These are phyloP conservation scores for Eremophila alpestris DNA, from an alignment of 2,797 vertebrate genomes.

Conservation along the genomic window DNA sequence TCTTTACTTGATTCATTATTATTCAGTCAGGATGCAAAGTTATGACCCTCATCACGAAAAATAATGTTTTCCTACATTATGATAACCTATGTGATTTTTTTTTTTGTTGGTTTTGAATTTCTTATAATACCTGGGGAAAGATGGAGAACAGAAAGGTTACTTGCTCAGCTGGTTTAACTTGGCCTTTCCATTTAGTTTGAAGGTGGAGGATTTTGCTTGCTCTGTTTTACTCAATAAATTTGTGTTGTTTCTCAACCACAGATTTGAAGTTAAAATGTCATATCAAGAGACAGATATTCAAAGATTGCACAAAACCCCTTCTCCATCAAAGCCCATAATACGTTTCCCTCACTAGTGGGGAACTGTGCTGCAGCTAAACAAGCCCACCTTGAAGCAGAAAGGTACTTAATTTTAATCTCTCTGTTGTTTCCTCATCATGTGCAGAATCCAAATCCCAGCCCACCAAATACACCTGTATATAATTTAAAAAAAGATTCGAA, in stretches of 20 bases:
- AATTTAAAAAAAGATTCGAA: background rate
- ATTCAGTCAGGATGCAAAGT: conserved; percentile 31
- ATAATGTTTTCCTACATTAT: background rate
- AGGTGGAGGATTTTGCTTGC: background rate
- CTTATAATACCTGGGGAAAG: background rate
- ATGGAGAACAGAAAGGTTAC: background rate
- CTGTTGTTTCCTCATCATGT: background rate
- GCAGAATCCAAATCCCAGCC: background rate
- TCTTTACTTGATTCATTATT: conserved; percentile 49
- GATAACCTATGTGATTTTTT: background rate
- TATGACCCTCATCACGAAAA: background rate
- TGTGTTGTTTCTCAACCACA: background rate
- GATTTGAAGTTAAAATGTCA: background rate
- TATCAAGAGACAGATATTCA: background rate
- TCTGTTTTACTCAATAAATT: background rate
- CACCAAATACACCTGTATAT: background rate
- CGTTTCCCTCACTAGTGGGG: background rate
- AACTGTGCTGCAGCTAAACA: background rate
- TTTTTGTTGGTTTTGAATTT: background rate
- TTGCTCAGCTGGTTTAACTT: background rate
- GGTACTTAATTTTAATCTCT: background rate
- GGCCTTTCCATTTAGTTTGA: background rate
- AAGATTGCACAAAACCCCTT: background rate
- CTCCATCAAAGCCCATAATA: background rate
- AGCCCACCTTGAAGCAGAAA: background rate